These are phyloP conservation scores for Dolichopus griseipennis DNA, from an alignment of 2,888 invertebrate species.

Conservation along the genomic window DNA sequence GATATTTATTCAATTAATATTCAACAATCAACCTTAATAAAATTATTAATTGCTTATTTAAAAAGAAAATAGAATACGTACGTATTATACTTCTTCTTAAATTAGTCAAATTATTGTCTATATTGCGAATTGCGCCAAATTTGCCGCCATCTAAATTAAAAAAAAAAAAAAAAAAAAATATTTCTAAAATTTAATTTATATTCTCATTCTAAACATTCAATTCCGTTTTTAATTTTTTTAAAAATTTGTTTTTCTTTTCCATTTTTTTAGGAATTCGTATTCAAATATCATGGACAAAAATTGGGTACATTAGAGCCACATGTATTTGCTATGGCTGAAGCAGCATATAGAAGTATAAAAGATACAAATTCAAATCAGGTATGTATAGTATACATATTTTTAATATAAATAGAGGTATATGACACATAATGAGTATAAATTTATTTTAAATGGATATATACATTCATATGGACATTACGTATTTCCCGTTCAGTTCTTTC, in stretches of 20 bases:
- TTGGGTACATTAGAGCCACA: slow-evolving; percentile 76
- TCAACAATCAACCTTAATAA: too few relatives aligned
- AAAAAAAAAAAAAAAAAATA: too few relatives aligned
- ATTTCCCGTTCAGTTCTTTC: slow-evolving; percentile 6
- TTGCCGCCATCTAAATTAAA: too few relatives aligned
- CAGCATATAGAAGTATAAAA: slow-evolving; percentile 55
- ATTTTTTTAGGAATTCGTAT: slow-evolving; percentile 66
- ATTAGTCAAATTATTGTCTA: too few relatives aligned
- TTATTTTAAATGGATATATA: slow-evolving; percentile 8
- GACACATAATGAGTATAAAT: background rate
- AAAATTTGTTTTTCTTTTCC: background rate
- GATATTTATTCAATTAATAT: too few relatives aligned
- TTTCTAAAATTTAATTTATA: too few relatives aligned
- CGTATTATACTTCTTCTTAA: too few relatives aligned
- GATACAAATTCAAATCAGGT: slow-evolving; percentile 41
- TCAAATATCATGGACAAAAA: slow-evolving; percentile 72
- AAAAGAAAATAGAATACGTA: too few relatives aligned
- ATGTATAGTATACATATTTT: slow-evolving; percentile 27
- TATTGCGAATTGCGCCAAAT: too few relatives aligned
- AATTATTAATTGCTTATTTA: too few relatives aligned
- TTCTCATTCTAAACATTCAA: background rate
- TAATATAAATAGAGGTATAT: slow-evolving; percentile 15
- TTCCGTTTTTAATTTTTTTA: slow-evolving; percentile 1
- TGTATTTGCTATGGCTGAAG: slow-evolving; percentile 84
- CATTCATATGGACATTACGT: slow-evolving; percentile 13